Conservation (phyloP, 2,888 invertebrate species). For the Tillus elongatus region DNA sequence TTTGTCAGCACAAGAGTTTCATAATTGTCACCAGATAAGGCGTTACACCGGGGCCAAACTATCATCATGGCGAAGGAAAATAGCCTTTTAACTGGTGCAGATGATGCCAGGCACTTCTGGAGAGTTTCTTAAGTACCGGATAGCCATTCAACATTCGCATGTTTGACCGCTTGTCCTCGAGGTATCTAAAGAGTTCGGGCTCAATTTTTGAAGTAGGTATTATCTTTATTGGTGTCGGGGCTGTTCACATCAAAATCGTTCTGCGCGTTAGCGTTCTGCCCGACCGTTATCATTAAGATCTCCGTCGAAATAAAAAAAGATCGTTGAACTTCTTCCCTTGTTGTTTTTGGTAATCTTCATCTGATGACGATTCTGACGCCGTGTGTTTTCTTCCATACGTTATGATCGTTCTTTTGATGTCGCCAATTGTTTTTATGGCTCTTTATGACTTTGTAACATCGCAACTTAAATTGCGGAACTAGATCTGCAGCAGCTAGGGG, state of each 20-base stretch:
- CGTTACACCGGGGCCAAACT: conserved; percentile 16
- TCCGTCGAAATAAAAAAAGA: conserved; percentile 10
- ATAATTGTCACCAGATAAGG: conserved; percentile 14
- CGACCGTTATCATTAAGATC: neutral
- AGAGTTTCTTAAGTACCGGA: conserved; percentile 10
- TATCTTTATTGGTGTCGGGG: conserved; percentile 7
- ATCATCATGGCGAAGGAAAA: conserved; percentile 13
- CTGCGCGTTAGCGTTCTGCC: neutral
- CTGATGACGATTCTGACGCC: too few relatives aligned
- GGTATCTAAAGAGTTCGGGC: conserved; percentile 5
- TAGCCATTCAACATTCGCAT: conserved; percentile 11
- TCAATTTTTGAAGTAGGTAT: conserved; percentile 9
- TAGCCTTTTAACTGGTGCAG: too few relatives aligned
- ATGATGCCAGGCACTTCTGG: conserved; percentile 11
- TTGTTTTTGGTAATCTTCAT: too few relatives aligned
- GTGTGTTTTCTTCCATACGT: too few relatives aligned
- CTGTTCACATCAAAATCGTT: too few relatives aligned
- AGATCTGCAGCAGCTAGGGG: conserved; percentile 3
- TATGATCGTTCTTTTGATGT: too few relatives aligned
- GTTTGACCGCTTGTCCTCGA: too few relatives aligned
- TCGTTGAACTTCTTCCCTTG: conserved; percentile 4
- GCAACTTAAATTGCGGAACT: conserved; percentile 1
- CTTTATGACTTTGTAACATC: too few relatives aligned
- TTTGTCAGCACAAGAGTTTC: too few relatives aligned
- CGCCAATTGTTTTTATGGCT: neutral